Evolutionary conservation across 2,888 invertebrate genomes (phyloP).

Genomic region (Ligdia adustata): DNA sequence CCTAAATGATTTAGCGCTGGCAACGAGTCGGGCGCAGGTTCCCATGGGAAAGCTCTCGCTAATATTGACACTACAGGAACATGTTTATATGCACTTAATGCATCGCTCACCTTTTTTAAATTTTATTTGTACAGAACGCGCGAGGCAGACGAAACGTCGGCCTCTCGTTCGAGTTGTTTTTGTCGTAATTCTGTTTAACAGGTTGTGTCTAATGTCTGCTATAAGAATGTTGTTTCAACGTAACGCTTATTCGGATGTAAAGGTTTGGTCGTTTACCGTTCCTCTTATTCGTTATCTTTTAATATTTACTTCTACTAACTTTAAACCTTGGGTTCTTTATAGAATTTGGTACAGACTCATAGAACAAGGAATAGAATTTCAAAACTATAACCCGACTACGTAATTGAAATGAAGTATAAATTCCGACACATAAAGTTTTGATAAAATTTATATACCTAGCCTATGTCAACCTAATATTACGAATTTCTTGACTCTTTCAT

Average conservation of each 20-base stretch:
- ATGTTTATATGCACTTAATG: slow-evolving; percentile 84
- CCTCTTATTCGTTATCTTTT: background rate
- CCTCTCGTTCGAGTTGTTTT: slow-evolving; percentile 72
- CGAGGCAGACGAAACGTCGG: slow-evolving; percentile 78
- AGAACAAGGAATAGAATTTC: too few species aligned
- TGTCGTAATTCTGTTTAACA: slow-evolving; percentile 76
- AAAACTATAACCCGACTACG: too few species aligned
- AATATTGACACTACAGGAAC: slow-evolving; percentile 82
- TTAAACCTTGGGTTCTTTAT: too few species aligned
- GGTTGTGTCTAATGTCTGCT: slow-evolving; percentile 69
- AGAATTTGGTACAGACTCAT: too few species aligned
- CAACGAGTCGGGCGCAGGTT: slow-evolving; percentile 58
- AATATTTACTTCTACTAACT: too few species aligned
- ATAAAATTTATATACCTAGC: too few species aligned
- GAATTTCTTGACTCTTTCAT: background rate
- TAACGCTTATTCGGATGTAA: slow-evolving; percentile 33
- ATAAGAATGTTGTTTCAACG: slow-evolving; percentile 59
- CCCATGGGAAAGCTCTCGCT: slow-evolving; percentile 81
- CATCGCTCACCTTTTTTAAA: slow-evolving; percentile 80
- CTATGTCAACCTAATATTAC: too few species aligned
- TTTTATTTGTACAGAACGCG: slow-evolving; percentile 77
- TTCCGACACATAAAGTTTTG: too few species aligned
- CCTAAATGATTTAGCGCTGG: slow-evolving; percentile 74
- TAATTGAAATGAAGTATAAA: too few species aligned
- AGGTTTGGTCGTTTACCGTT: background rate